Evolutionary conservation across 1,140 invertebrate species (phyloP), one percentile per base, ranked within the genome.

Genomic region (Papilio glaucus): DNA sequence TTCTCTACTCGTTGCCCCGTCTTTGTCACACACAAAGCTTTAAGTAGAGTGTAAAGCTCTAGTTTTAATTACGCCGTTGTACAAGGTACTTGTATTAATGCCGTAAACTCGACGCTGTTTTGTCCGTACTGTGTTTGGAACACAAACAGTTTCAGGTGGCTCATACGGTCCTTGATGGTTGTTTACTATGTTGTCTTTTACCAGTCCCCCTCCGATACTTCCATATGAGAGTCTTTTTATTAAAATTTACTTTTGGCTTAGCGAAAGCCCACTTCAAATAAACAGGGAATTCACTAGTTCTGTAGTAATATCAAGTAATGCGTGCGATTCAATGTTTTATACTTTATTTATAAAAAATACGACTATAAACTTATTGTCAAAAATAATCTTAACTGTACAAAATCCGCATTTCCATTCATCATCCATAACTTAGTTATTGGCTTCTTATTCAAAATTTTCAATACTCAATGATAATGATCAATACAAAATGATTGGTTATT

Each of bases 1-100:
- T 63, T 73, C n/a, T 83, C 73, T 73, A 73, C 63, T 71, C 75
- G 74, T 71, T 53, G n/a, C 72, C 63, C 72, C 45, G 63, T 62
- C 53, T 41, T 39, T 65, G 45, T 69, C 45, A n/a, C 65, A 68
- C 65, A 68, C 65, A 68, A 69, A 33, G 67, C 29, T 26, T 49
- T 53, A 49, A 49, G 38, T 42, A 24, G 10, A 67, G 41, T 69
- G 42, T 69, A 49, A 33, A 53, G 41, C 65, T 45, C 13, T 49
- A 42, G 15, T 49, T 68, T 49, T 68, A 68, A 68, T 68, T 68
- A 68, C 41, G 4, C 39, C 13, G 5, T 24, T 68, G 41, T 68
- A 68, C 45, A 49, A 68, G 41, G 24, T 68, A 26, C 49, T 57
- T 0, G 21, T 57, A 49, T 68, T 68, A 49, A 33, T 33, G 24